These are phyloP conservation scores for Dysdera silvatica DNA, from an alignment of 1,140 invertebrate species.

Conservation along the genomic window DNA sequence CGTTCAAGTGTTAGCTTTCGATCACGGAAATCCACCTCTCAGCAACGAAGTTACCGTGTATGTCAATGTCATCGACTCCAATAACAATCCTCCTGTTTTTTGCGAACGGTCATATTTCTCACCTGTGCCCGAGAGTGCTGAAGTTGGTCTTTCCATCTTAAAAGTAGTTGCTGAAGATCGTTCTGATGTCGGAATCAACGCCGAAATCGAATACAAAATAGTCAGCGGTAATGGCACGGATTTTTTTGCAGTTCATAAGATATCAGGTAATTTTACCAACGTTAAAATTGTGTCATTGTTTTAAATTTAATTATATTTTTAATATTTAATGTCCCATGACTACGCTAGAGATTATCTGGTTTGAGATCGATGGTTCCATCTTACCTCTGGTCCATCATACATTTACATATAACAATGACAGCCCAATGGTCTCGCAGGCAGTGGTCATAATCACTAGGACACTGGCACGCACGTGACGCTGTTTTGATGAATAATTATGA, in stretches of 20 bases:
- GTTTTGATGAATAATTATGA: no score
- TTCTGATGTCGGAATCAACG: conserved; percentile 73
- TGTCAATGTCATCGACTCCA: conserved; percentile 82
- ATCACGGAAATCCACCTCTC: conserved; percentile 86
- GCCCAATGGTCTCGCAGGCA: no score
- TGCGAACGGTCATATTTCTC: conserved; percentile 62
- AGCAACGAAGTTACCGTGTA: conserved; percentile 71
- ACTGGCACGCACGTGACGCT: no score
- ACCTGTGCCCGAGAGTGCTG: conserved; percentile 69
- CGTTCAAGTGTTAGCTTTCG: conserved; percentile 74
- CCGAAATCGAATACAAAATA: conserved; percentile 73
- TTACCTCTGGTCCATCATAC: no score
- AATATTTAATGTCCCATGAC: no score
- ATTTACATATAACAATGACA: no score
- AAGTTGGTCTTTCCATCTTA: conserved; percentile 55
- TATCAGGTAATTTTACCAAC: conserved; percentile 52
- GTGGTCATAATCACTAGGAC: no score
- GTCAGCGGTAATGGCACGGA: conserved; percentile 66
- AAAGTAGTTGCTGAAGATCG: conserved; percentile 67
- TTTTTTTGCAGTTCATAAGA: conserved; percentile 66
- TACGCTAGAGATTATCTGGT: no score
- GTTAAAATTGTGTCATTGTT: no score
- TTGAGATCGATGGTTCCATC: no score
- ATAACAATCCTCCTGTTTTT: conserved; percentile 79
- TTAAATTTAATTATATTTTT: no score